These are phyloP conservation scores for Corvus hawaiiensis DNA, from an alignment of 2,113 vertebrate species.

Conservation along the genomic window DNA sequence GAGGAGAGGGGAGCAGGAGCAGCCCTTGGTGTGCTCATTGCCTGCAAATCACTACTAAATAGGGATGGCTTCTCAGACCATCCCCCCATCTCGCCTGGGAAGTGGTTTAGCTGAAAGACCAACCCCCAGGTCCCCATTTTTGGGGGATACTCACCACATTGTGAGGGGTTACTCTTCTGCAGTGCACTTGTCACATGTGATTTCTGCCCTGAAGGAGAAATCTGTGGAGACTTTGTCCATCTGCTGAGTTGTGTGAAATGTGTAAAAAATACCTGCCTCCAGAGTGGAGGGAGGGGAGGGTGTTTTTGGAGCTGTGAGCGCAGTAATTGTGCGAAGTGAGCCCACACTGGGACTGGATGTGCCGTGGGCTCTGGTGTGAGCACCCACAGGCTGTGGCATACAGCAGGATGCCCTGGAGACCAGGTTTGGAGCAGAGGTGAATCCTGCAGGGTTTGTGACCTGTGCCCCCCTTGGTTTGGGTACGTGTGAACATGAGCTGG, in stretches of 20 bases:
- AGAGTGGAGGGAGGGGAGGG: not conserved
- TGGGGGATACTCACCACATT: not conserved
- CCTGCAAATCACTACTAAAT: not conserved
- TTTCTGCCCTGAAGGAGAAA: not conserved
- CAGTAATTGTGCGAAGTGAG: not conserved
- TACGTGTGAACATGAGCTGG: not conserved
- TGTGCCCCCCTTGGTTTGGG: not conserved
- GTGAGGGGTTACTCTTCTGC: not conserved
- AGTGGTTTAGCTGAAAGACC: not conserved
- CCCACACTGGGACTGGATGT: not conserved
- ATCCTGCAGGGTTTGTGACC: not conserved
- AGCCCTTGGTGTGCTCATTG: accelerated
- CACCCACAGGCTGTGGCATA: not conserved
- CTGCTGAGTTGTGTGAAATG: not conserved
- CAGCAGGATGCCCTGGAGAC: not conserved
- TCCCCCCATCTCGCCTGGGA: accelerated
- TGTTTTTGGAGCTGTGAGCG: not conserved
- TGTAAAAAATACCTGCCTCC: not conserved
- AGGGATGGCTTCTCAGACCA: not conserved
- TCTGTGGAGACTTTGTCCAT: not conserved
- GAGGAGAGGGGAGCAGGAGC: not conserved
- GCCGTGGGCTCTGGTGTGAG: not conserved
- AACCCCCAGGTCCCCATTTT: not conserved
- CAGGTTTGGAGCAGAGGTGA: not conserved
- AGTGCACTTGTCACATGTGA: not conserved